Evolutionary conservation across 2,797 vertebrate genomes (phyloP), one percentile per base, ranked within the genome.

Genomic region (Melanotaenia pygmaea): DNA sequence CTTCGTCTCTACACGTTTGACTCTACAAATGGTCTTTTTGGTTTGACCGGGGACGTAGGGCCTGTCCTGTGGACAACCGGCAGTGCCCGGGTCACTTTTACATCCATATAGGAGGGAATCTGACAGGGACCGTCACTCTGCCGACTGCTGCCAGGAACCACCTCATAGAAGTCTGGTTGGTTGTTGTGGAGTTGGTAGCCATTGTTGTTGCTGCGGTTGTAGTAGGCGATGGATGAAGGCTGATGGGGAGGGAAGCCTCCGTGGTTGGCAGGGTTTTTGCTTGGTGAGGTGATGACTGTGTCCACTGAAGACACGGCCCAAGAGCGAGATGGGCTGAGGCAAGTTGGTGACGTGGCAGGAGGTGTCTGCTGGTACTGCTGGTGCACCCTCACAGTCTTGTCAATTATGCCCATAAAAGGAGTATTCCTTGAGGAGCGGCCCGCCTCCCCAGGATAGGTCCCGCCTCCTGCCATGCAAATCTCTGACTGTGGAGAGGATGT

Each of bases 181-280:
- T 96, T 96, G 68, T 98, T 96, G 76, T 96, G 96, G 80, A 96
- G 92, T 83, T 96, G 91, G 86, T 97, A 96, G 70, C 97, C 96
- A 16, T 97, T 99, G 95, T 99, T 99, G 95, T 99, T 99, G 94
- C 97, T 99, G 92, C 97, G 97, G 94, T 99, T 99, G 95, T 98
- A 97, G 94, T 97, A 98, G 88, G 98, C 97, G 69, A 99, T 96
- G 90, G 96, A 97, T 77, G 96, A 96, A 1, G 86, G 85, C 54
- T 84, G 88, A 3, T 79, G 40, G 0, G 83, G 87, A 57, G 80
- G 18, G 22, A 94, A 96, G 93, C 82, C 95, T 91, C 66, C 77
- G 11, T 83, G 82, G 11, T 3, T 73, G 63, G 69, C 1, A 1
- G 77, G 82, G 70, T 93, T 92, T 67, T 95, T 96, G 82, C 95